Evolutionary conservation across 1,140 invertebrate species (phyloP), one percentile per base, ranked within the genome.

Genomic region (silkworm (Bombyx mori)): DNA sequence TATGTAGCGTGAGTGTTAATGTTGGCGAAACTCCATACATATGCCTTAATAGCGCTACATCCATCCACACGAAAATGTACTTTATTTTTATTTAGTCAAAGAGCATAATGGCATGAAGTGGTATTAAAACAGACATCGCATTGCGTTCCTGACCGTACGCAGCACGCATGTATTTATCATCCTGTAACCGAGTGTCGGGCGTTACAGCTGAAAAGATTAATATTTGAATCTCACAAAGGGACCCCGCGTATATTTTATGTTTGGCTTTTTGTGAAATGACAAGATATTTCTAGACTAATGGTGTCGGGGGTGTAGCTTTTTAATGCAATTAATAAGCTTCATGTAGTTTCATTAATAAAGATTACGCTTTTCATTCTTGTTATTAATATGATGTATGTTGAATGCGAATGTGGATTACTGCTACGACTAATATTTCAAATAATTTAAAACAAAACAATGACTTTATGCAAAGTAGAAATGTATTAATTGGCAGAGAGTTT

Each of bases 201-300:
- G 26, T 58, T 62, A 59, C 61, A 56, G 50, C 50, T 50, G 61
- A 56, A 59, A 63, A 63, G 61, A 63, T 63, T 63, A 56, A 56
- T 59, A 59, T 59, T 52, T 58, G 57, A 58, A 58, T 54, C 58
- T 58, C 57, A 62, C 53, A 58, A 62, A 48, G 18, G 57, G 49
- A 18, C 43, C 45, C 52, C 7, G 35, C 35, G 54, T 54, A 62
- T 62, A 58, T 62, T 62, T 62, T 54, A 58, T 50, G 52, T 47
- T 18, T 35, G 49, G 55, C 55, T 61, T 57, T 62, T 57, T 49
- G 47, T 51, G 42, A 22, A 53, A 61, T 61, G 55, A 61, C 43
- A 54, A 44, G 60, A 56, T 49, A 58, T 52, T 58, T 44, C 42
- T 58, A 58, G 56, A 55, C 44, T 62, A 62, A 58, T 58, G 42